Conservation (phyloP, 2,888 invertebrate species). For the Xylocampa areola region DNA sequence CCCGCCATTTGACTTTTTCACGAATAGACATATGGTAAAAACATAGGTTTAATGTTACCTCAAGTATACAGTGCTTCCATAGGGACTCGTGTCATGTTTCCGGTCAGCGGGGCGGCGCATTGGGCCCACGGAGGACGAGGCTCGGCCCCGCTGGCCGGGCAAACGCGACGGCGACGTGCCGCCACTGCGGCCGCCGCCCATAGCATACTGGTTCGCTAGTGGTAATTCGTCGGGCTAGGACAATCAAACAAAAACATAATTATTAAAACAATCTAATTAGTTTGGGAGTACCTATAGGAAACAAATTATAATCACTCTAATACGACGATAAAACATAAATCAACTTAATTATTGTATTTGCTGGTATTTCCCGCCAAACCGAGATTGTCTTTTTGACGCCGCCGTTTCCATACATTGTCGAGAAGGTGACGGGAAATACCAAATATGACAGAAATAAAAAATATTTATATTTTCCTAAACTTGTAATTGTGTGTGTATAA, state of each 20-base stretch:
- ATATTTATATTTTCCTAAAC: slow-evolving; percentile 34
- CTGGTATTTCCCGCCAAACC: slow-evolving; percentile 22
- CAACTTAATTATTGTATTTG: slow-evolving; percentile 6
- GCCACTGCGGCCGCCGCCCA: slow-evolving; percentile 79
- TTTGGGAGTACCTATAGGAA: background rate
- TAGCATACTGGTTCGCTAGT: slow-evolving; percentile 79
- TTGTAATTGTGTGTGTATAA: slow-evolving; percentile 5
- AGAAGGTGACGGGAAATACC: slow-evolving; percentile 42
- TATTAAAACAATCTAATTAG: slow-evolving; percentile 3
- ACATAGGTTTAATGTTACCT: slow-evolving; percentile 75
- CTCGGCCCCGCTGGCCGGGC: slow-evolving; percentile 80
- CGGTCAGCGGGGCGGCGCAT: slow-evolving; percentile 95
- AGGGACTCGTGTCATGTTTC: slow-evolving; percentile 95
- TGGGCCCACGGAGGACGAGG: slow-evolving; percentile 91
- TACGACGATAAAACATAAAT: background rate
- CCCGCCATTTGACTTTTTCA: too few species aligned
- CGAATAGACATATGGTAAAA: too few species aligned
- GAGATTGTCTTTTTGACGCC: background rate
- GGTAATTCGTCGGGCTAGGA: slow-evolving; percentile 84
- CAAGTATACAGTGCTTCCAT: slow-evolving; percentile 92
- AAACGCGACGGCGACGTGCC: slow-evolving; percentile 81
- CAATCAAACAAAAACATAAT: slow-evolving; percentile 60
- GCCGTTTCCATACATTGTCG: slow-evolving; percentile 12
- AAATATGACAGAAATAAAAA: slow-evolving; percentile 8
- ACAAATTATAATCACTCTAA: too few species aligned